Evolutionary conservation across 1,140 invertebrate species (phyloP), one percentile per base, ranked within the genome.

Genomic region (Trachymyrmex septentrionalis): DNA sequence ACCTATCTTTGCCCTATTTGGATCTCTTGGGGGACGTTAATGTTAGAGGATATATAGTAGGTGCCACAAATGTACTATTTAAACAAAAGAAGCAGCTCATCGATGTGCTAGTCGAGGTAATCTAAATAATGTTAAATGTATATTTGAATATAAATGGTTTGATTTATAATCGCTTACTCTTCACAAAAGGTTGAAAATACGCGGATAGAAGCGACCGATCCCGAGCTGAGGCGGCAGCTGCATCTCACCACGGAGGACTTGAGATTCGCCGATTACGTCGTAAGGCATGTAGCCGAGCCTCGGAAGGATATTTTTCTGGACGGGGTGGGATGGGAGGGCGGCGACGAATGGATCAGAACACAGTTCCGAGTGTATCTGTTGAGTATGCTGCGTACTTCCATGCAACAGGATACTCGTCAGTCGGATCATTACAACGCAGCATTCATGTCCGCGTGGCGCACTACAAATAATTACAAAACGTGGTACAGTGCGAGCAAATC

Each of bases 31-130:
- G 97, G 80, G 98, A 99, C 94, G 96, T 97, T 2, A 98, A 98
- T 92, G 97, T 99, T 9, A 96, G 98, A 87, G 98, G 98, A 67
- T 99, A 99, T 95, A 96, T 99, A 55, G 98, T 99, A 87, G 99
- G 99, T 69, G 99, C 99, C 10, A 99, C 99, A 55, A 99, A 99
- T 96, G 97, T 99, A 21, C 95, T 99, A 9, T 99, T 99, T 93
- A 99, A 99, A 94, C 99, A 99, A 92, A 99, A 99, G 93, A 97
- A 97, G 85, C 98, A 99, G 92, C 94, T 99, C 6, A 98, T 98
- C 91, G 99, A 99, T 96, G 97, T 99, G 48, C 95, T 99, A 72
- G 96, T 99, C 14, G 99, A 99, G 95, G 97, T 99, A 93, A 95
- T 50, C 14, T 69, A 92, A 24, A 4, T 76, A 9, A n/a, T 12